Conservation (phyloP, 1,140 invertebrate genomes). For the Acromyrmex charruanus region DNA sequence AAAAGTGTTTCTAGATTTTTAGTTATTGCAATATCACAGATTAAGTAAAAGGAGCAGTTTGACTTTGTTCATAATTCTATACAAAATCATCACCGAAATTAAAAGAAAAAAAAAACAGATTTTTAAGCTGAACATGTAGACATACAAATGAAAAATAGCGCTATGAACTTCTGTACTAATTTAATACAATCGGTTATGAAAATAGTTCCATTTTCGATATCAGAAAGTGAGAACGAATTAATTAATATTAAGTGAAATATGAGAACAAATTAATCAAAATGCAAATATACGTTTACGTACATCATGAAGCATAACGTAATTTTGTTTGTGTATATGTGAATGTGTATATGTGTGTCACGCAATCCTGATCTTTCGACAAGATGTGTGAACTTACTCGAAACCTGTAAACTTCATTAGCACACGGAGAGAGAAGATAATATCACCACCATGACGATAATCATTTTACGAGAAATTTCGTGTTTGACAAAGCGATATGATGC, state of each 20-base stretch:
- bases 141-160: too few relatives aligned
- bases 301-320: too few relatives aligned
- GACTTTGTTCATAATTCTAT: too few relatives aligned
- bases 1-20: too few relatives aligned
- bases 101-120: too few relatives aligned
- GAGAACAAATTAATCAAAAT: not conserved
- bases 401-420: conserved; percentile 39
- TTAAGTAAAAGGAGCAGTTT: too few relatives aligned
- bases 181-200: not conserved
- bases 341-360: not conserved
- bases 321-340: too few relatives aligned
- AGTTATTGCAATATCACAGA: too few relatives aligned
- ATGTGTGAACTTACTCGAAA: conserved; percentile 27
- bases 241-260: not conserved
- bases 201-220: not conserved
- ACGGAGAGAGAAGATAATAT: not conserved
- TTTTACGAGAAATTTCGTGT: conserved; percentile 39
- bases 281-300: too few relatives aligned
- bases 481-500: conserved; percentile 21
- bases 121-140: too few relatives aligned
- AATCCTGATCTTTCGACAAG: conserved; percentile 20
- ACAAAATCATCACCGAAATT: too few relatives aligned
- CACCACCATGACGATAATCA: conserved; percentile 22
- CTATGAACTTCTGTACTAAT: too few relatives aligned
- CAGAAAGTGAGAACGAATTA: not conserved